Evolutionary conservation across 2,888 invertebrate genomes (phyloP).

Genomic region (Megaustenia siamemsis): DNA sequence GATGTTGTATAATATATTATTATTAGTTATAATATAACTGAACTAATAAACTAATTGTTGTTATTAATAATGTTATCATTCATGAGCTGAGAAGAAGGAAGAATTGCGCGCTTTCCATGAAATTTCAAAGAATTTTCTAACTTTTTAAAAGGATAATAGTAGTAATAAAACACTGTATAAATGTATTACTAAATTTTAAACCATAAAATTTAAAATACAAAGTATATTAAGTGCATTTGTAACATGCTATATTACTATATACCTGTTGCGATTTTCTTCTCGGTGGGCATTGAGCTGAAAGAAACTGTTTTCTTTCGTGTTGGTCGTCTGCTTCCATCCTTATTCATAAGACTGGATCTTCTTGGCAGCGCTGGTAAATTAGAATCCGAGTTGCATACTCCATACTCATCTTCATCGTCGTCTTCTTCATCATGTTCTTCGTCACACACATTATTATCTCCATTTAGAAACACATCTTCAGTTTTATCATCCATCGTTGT

Average conservation of each 20-base stretch:
- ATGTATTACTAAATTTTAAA: neutral
- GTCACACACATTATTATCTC: conserved; percentile 63
- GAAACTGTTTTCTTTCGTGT: conserved; percentile 81
- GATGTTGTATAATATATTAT: no score
- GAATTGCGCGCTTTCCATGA: no score
- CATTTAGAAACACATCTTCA: conserved; percentile 73
- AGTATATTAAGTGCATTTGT: neutral
- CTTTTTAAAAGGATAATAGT: no score
- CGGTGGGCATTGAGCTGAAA: conserved; percentile 80
- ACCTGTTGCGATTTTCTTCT: conserved; percentile 83
- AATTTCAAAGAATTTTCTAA: no score
- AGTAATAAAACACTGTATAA: neutral
- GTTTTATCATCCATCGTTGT: conserved; percentile 60
- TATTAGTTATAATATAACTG: no score
- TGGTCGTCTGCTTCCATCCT: conserved; percentile 73
- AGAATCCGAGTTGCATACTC: conserved; percentile 58
- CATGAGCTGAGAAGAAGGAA: no score
- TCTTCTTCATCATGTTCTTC: conserved; percentile 49
- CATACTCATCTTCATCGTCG: conserved; percentile 48
- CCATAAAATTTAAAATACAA: neutral
- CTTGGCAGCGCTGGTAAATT: conserved; percentile 69
- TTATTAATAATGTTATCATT: no score
- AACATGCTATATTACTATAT: no score
- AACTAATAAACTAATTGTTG: no score
- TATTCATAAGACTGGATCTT: conserved; percentile 79